These are phyloP conservation scores for Odontomachus brunneus DNA, from an alignment of 1,140 invertebrate genomes.

Conservation along the genomic window DNA sequence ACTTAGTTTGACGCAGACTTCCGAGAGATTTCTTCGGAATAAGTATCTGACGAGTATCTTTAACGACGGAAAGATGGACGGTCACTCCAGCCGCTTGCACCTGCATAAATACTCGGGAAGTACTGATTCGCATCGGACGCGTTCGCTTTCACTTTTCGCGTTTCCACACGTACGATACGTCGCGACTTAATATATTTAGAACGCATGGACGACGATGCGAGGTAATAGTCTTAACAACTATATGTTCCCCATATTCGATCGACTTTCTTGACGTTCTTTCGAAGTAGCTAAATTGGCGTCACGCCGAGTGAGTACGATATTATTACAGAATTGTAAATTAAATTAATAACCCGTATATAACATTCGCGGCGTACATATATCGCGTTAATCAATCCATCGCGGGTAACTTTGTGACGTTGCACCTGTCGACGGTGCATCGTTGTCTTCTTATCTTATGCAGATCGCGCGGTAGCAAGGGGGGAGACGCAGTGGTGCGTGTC, in stretches of 20 bases:
- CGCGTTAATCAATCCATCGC: constrained; percentile 32
- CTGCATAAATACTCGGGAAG: not conserved
- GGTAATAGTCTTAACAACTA: not conserved
- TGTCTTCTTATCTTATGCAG: constrained; percentile 7
- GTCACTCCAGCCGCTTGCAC: not conserved
- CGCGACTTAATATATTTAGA: not conserved
- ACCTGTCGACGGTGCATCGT: constrained; percentile 37
- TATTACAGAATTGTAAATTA: not conserved
- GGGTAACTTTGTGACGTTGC: constrained; percentile 8
- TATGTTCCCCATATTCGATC: no score
- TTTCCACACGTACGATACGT: no score
- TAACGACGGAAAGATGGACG: not conserved
- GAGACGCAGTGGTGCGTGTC: constrained; percentile 31
- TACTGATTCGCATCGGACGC: not conserved
- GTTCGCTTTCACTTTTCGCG: not conserved
- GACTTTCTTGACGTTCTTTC: not conserved
- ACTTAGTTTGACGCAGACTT: no score
- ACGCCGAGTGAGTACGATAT: not conserved
- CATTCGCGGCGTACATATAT: constrained; percentile 1
- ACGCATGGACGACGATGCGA: no score
- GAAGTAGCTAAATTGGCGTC: not conserved
- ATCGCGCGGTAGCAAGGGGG: constrained; percentile 2
- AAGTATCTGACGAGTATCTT: not conserved
- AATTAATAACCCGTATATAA: constrained; percentile 34
- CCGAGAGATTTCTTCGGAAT: not conserved